Conservation (phyloP, 2,888 invertebrate species). For the Melangyna quadrimaculata region DNA sequence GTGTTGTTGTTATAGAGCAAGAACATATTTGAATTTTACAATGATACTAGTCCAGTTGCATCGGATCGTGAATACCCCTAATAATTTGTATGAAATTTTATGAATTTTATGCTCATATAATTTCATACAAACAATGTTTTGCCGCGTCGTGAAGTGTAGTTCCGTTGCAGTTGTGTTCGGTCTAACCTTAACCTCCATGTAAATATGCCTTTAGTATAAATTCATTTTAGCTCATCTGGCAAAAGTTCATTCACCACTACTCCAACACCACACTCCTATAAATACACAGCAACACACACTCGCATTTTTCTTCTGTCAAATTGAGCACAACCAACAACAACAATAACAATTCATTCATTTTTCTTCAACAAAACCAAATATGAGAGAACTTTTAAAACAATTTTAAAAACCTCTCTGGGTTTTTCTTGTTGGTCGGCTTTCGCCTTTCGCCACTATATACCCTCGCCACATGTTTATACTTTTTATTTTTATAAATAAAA, state of each 20-base stretch:
- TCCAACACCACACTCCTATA: neutral
- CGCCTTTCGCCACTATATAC: conserved; percentile 18
- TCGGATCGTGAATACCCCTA: too few species aligned
- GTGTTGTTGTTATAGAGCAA: too few species aligned
- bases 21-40: too few species aligned
- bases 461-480: conserved; percentile 62
- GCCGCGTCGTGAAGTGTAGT: too few species aligned
- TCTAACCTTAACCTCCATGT: too few species aligned
- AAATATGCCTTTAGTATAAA: neutral
- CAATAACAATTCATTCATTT: neutral
- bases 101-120: too few species aligned
- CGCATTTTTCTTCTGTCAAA: neutral
- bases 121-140: too few species aligned
- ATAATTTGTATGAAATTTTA: too few species aligned
- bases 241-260: neutral
- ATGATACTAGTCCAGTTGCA: too few species aligned
- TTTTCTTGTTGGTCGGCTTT: conserved; percentile 20
- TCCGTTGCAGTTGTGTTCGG: too few species aligned
- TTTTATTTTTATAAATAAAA: conserved; percentile 53
- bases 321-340: conserved; percentile 3
- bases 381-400: neutral
- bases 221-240: neutral
- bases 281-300: neutral
- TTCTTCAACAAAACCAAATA: neutral
- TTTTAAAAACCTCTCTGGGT: neutral